Conservation (phyloP, 2,888 invertebrate genomes). For the Iselma pallidipennis region DNA sequence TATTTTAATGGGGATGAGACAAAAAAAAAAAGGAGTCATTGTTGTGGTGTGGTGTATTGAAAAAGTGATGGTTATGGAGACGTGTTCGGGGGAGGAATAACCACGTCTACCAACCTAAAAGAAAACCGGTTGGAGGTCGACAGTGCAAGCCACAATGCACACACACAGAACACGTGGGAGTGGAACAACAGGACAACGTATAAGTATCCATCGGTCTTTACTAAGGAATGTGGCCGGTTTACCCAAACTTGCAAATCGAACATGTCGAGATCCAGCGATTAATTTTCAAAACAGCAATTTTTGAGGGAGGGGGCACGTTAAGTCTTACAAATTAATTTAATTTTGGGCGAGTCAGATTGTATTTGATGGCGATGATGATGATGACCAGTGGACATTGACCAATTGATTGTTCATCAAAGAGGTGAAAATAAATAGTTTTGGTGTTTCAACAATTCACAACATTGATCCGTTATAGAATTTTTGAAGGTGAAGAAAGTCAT, state of each 20-base stretch:
- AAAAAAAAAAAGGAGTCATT: too few relatives aligned
- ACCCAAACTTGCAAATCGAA: constrained; percentile 43
- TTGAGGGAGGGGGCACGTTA: too few relatives aligned
- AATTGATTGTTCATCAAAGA: too few relatives aligned
- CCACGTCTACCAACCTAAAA: constrained; percentile 36
- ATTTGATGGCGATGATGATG: neutral
- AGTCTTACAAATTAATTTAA: too few relatives aligned
- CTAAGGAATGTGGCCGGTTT: constrained; percentile 41
- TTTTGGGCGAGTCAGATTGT: too few relatives aligned
- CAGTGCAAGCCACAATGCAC: constrained; percentile 36
- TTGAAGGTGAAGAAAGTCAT: constrained; percentile 12
- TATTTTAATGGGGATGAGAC: too few relatives aligned
- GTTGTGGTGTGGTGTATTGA: too few relatives aligned
- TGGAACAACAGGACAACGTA: constrained; percentile 23
- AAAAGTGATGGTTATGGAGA: constrained; percentile 11
- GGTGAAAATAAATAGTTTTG: neutral
- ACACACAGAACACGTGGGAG: constrained; percentile 35
- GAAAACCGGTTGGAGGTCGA: constrained; percentile 46
- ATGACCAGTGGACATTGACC: neutral
- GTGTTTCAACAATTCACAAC: neutral
- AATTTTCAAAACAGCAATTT: neutral
- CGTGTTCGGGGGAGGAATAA: constrained; percentile 27
- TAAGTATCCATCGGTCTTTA: constrained; percentile 34
- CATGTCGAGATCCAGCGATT: constrained; percentile 38
- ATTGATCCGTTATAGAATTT: neutral